These are phyloP conservation scores for Boulengeromyrus knoepffleri DNA, from an alignment of 2,113 vertebrate genomes.

Conservation along the genomic window DNA sequence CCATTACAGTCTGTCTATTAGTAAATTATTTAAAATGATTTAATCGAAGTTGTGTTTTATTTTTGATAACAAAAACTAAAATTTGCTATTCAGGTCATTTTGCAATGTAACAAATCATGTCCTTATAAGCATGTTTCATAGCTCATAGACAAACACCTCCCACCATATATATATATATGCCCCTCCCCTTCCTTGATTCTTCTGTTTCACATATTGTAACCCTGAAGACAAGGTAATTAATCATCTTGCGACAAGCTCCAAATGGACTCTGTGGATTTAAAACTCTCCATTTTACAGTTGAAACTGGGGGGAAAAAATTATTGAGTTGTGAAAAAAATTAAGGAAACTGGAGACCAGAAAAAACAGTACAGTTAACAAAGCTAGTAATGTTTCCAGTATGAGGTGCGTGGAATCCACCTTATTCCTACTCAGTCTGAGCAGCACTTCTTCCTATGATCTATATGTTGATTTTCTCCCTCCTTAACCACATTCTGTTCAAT, in stretches of 20 bases:
- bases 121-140: conserved; percentile 16
- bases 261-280: not conserved
- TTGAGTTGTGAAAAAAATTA: not conserved
- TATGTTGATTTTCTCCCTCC: conserved; percentile 32
- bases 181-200: not conserved
- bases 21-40: not conserved
- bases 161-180: not conserved
- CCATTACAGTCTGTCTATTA: not conserved
- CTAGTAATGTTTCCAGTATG: not conserved
- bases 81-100: not conserved
- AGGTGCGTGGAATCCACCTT: not conserved
- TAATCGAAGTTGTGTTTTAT: not conserved
- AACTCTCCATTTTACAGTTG: not conserved
- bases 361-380: not conserved
- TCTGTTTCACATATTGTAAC: not conserved
- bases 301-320: not conserved
- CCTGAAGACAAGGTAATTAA: conserved; percentile 13
- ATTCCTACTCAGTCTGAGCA: conserved; percentile 17
- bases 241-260: not conserved
- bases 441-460: conserved; percentile 30
- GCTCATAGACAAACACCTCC: conserved; percentile 30
- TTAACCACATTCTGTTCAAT: conserved; percentile 22
- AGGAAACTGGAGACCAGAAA: not conserved
- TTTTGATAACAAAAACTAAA: not conserved
- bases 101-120: not conserved